Conservation (phyloP, 2,797 vertebrate genomes). For the Pangasius djambal region DNA sequence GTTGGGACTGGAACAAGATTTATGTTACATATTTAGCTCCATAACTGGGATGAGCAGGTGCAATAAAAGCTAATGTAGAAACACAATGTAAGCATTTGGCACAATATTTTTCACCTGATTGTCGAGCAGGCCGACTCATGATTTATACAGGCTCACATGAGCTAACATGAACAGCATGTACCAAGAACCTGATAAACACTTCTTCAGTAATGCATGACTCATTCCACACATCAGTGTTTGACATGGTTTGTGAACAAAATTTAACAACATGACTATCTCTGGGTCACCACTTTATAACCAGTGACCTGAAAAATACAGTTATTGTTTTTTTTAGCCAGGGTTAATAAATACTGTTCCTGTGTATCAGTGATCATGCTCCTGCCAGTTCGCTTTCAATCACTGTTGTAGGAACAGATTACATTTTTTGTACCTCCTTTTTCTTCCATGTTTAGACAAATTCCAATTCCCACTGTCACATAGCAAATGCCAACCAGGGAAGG, state of each 20-base stretch:
- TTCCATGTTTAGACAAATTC: not conserved
- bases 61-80: constrained; percentile 8
- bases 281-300: not conserved
- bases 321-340: not conserved
- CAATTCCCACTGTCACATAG: not conserved
- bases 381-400: not conserved
- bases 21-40: not conserved
- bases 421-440: not conserved
- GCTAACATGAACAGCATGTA: not conserved
- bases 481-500: not conserved
- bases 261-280: not conserved
- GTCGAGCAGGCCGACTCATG: not conserved
- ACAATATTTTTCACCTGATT: not conserved
- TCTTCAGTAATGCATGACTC: constrained; percentile 15
- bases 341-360: not conserved
- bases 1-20: not conserved
- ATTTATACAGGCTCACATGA: not conserved
- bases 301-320: not conserved
- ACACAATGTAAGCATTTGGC: not conserved
- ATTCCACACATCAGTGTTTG: not conserved
- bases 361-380: not conserved
- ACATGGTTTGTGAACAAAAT: not conserved
- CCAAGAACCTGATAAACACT: constrained; percentile 1
- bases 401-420: not conserved
- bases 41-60: not conserved